Percentiles rank a stretch among this genome's conserved stretches.
These are phyloP conservation scores for Pachypsylla venusta DNA, from an alignment of 1,140 invertebrate genomes.

Conservation along the genomic window DNA sequence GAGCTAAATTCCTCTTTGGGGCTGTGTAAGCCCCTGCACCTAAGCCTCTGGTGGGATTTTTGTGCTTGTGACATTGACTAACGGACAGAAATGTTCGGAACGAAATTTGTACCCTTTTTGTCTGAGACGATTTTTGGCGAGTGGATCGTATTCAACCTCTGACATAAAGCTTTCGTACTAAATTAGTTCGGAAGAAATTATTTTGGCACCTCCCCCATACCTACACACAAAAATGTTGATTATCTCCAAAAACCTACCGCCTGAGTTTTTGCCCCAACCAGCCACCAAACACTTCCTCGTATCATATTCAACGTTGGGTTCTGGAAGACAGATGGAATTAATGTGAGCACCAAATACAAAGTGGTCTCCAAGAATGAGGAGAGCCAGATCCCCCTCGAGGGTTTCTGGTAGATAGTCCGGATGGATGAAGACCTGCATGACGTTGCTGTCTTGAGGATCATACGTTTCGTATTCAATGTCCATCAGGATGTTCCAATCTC, in stretches of 20 bases:
- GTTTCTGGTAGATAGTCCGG: slow-evolving; percentile 27
- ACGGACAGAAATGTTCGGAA: background rate
- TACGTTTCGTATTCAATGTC: slow-evolving; percentile 35
- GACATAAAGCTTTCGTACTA: background rate
- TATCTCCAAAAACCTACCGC: slow-evolving; percentile 28
- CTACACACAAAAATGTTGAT: too few relatives aligned
- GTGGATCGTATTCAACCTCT: background rate
- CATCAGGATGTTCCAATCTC: slow-evolving; percentile 18
- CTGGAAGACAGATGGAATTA: slow-evolving; percentile 36
- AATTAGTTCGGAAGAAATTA: too few relatives aligned
- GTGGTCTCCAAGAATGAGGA: slow-evolving; percentile 30
- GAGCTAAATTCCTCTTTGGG: too few relatives aligned
- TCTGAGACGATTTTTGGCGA: background rate
- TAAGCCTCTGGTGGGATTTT: too few relatives aligned
- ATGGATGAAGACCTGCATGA: slow-evolving; percentile 30
- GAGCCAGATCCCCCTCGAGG: slow-evolving; percentile 35
- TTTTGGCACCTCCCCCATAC: too few relatives aligned
- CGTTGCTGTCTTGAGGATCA: slow-evolving; percentile 37
- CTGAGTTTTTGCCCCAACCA: slow-evolving; percentile 50
- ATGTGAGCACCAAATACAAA: slow-evolving; percentile 31
- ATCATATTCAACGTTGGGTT: slow-evolving; percentile 23
- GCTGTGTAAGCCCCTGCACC: too few relatives aligned
- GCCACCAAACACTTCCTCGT: slow-evolving; percentile 37
- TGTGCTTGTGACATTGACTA: too few relatives aligned
- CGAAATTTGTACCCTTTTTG: background rate